Evolutionary conservation across 2,888 invertebrate species (phyloP).

Genomic region (Zelleria hepariella): DNA sequence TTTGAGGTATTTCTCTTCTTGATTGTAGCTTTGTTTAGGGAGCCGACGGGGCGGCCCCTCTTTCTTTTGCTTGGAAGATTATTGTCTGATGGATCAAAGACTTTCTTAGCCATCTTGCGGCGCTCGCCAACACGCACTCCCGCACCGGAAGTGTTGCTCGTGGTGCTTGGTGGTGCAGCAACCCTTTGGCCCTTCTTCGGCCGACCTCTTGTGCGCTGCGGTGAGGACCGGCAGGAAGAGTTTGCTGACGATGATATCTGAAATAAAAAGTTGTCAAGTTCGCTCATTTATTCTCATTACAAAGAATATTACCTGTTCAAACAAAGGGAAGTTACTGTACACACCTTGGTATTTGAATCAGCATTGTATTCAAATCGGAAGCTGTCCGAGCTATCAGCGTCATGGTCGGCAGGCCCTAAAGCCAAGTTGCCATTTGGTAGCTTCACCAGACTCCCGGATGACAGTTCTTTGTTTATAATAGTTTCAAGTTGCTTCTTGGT

Average conservation of each 20-base stretch:
- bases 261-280: slow-evolving; percentile 17
- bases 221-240: slow-evolving; percentile 63
- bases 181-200: slow-evolving; percentile 51
- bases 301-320: not conserved
- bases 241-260: slow-evolving; percentile 68
- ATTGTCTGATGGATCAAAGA: slow-evolving; percentile 89
- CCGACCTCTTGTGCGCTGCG: slow-evolving; percentile 57
- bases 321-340: not conserved
- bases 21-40: slow-evolving; percentile 72
- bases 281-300: not conserved
- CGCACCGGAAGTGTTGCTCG: slow-evolving; percentile 36
- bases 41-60: slow-evolving; percentile 77
- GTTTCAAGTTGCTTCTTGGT: slow-evolving; percentile 75
- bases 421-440: slow-evolving; percentile 79
- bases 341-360: slow-evolving; percentile 58
- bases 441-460: slow-evolving; percentile 77
- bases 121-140: slow-evolving; percentile 72
- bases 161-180: slow-evolving; percentile 29
- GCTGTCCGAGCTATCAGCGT: slow-evolving; percentile 69
- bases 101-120: slow-evolving; percentile 84
- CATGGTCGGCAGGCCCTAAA: slow-evolving; percentile 74
- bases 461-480: slow-evolving; percentile 79
- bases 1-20: slow-evolving; percentile 58
- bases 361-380: slow-evolving; percentile 57
- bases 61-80: slow-evolving; percentile 80